Evolutionary conservation across 2,888 invertebrate genomes (phyloP).

Genomic region (Lasioglossum oenotherae): DNA sequence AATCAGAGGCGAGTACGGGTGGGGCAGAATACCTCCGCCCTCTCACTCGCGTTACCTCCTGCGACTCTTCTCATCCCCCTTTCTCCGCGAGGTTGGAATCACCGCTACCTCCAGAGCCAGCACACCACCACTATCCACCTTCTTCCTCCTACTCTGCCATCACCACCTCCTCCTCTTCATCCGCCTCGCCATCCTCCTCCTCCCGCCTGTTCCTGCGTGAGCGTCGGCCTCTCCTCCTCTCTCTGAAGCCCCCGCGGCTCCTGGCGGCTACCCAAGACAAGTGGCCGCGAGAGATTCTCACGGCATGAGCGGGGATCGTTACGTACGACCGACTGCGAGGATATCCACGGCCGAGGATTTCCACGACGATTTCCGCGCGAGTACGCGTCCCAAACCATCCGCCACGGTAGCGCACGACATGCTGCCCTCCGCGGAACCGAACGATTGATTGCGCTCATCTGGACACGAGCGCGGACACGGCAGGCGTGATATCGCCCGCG

Average conservation of each 20-base stretch:
- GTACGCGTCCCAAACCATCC: constrained; percentile 63
- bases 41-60: constrained; percentile 75
- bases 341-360: constrained; percentile 73
- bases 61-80: constrained; percentile 74
- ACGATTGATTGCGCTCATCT: constrained; percentile 38
- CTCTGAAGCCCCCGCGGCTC: constrained; percentile 78
- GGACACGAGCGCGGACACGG: constrained; percentile 27
- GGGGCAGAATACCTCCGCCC: constrained; percentile 80
- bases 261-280: constrained; percentile 82
- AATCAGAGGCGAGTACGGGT: constrained; percentile 82
- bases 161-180: constrained; percentile 45
- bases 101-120: constrained; percentile 71
- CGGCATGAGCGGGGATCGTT: constrained; percentile 83
- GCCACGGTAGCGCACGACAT: constrained; percentile 57
- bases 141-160: constrained; percentile 67
- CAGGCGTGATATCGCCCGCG: constrained; percentile 51
- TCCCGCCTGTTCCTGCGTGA: constrained; percentile 56
- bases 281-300: constrained; percentile 83
- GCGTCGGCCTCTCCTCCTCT: constrained; percentile 66
- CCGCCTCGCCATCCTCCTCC: constrained; percentile 57
- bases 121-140: constrained; percentile 73
- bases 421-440: constrained; percentile 38
- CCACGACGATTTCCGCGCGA: constrained; percentile 72
- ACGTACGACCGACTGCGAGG: constrained; percentile 75
- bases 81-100: constrained; percentile 72